Base-by-base conservation (phyloP, 2,888 invertebrate species). In the Hirtodrosophila duncani region DNA sequence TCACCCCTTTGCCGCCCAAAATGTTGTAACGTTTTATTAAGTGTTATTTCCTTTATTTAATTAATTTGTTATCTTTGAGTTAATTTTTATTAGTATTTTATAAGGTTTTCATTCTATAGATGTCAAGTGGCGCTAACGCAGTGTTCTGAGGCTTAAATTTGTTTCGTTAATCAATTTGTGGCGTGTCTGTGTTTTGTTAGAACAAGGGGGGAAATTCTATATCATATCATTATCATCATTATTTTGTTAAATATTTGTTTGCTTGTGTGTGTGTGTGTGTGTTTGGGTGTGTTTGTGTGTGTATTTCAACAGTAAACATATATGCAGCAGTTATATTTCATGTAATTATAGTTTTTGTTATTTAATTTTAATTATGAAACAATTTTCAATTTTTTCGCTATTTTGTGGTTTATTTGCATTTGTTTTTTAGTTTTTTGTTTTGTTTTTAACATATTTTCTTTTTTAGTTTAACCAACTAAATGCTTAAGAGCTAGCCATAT, bases 281-380 rank as follows among this genome's bases (percentile, higher is more conserved):
- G n/a, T 16, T 31, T 23, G n/a, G n/a, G n/a, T n/a, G n/a, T n/a
- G n/a, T 6, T 49, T 42, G 31, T 44, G 57, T 63, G 57, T 71
- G 66, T 67, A 61, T 53, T 53, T 80, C 77, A 81, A 81, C 79
- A 69, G 64, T 72, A 74, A 71, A 62, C 71, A 56, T 69, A 67
- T 82, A 63, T 71, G 80, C 63, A 74, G 63, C 67, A 71, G 65
- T 67, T 63, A 65, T 67, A 63, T 65, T 60, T 62, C 36, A 49
- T 43, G 49, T 53, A 64, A 56, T 53, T 43, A 48, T 53, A 64
- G 53, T 53, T 58, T 50, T 53, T 46, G 26, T 56, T 56, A 56
- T n/a, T n/a, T n/a, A 74, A 51, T 44, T 50, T 51, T 24, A 30
- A 30, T 23, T 33, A 39, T 44, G 9, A 36, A 36, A 36, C 36